Base-by-base conservation (phyloP, 2,888 invertebrate genomes). In the Drosophila atripex region DNA sequence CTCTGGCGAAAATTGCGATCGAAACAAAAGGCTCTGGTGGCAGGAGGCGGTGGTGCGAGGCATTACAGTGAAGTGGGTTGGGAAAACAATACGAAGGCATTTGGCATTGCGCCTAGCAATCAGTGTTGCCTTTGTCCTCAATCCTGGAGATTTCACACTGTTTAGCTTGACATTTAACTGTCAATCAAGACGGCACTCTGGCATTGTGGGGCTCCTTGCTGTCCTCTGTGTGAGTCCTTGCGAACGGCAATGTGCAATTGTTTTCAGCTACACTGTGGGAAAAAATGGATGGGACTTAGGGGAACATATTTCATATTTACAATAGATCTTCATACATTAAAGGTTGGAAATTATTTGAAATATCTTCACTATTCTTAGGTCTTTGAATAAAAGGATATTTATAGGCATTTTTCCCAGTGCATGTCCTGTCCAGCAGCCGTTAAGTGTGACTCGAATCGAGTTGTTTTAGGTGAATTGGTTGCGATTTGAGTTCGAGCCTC, bases 141-240 rank as follows among this genome's bases (percentile, higher is more conserved):
- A 43, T 69, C 71, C 71, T 45, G 60, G 64, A 66, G 78, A 85
- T 82, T 82, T 82, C 86, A 82, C 80, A 82, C 82, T 80, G 83
- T 82, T 82, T 80, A 78, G 80, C 86, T 82, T 85, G 86, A 82
- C 80, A 85, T 82, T 82, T 82, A 86, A 72, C 80, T 82, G 80
- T 82, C 80, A 82, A 82, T 82, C 80, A 82, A 74, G 73, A 66
- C 47, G 51, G 61, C 53, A 51, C 47, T 68, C 45, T 45, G 78
- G 75, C 78, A 80, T 65, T 78, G 80, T 78, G 51, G 77, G 60
- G 58, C 58, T 58, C 58, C 60, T 61, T 59, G 64, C 46, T 41
- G 58, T 53, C 66, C 66, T 23, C 45, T 57, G 65, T 35, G 58
- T 61, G 60, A 45, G 60, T 61, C 61, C 63, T 51, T 35, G 51